Conservation (phyloP, 2,797 vertebrate genomes). For the Schizothorax lantsangensis region DNA sequence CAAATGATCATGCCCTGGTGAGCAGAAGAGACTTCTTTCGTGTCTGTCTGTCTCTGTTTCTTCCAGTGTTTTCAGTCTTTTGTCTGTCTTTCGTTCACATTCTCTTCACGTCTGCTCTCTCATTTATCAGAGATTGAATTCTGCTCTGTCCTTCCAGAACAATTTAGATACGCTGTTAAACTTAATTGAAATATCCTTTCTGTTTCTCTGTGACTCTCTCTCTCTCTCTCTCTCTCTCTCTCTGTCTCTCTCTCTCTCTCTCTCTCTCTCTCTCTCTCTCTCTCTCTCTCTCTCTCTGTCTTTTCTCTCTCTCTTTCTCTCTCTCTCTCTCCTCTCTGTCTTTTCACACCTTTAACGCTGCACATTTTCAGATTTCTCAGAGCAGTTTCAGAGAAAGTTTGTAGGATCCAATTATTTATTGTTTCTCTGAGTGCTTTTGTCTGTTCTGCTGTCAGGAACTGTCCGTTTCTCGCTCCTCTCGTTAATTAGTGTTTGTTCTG, state of each 20-base stretch:
- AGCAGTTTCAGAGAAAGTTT: background rate
- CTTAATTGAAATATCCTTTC: constrained; percentile 36
- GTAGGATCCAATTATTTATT: constrained; percentile 10
- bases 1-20: background rate
- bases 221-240: constrained; percentile 5
- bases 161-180: constrained; percentile 7
- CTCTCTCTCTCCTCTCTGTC: background rate
- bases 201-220: background rate
- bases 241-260: background rate
- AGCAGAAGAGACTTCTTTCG: background rate
- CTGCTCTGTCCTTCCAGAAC: constrained; percentile 22
- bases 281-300: constrained; percentile 12
- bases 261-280: too few relatives aligned
- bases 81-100: background rate
- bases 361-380: background rate
- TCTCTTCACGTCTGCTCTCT: constrained; percentile 22
- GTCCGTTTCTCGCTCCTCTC: background rate
- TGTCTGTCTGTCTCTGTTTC: background rate
- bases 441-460: background rate
- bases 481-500: constrained; percentile 25
- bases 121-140: constrained; percentile 37
- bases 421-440: background rate
- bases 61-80: background rate
- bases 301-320: background rate
- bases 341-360: background rate